phyloP scores from a whole-genome alignment of 1,140 invertebrate genomes.

The Cotesia vestalis region DNA sequence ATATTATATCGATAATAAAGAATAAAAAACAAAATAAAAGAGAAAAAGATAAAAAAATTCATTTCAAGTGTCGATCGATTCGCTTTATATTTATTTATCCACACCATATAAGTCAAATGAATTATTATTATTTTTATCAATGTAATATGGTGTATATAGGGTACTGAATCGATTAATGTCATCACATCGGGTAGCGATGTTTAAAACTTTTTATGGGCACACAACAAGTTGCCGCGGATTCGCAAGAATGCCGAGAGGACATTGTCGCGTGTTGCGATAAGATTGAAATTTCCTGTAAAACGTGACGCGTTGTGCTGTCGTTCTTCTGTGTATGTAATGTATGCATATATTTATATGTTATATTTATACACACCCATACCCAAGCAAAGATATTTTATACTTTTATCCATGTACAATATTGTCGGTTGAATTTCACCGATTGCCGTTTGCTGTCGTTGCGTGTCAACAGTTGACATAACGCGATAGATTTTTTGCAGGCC shows the following conservation, averaged over 20 bases:
- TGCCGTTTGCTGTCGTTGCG: conserved; percentile 13
- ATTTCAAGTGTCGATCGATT: no score
- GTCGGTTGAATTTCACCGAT: conserved; percentile 18
- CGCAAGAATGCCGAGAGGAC: conserved; percentile 12
- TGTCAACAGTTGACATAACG: conserved; percentile 11
- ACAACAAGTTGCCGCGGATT: neutral
- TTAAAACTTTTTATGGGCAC: neutral
- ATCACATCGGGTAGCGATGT: neutral
- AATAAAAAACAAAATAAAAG: no score
- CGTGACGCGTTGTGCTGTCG: neutral
- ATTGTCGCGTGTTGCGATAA: conserved; percentile 16
- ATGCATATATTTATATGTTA: neutral
- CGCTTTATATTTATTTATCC: no score
- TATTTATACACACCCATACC: no score
- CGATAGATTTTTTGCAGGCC: conserved; percentile 17
- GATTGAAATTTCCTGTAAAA: conserved; percentile 18
- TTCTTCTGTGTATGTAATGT: no score
- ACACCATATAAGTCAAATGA: no score
- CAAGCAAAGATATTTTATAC: no score
- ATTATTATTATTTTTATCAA: no score
- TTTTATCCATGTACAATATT: neutral
- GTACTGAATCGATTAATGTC: no score
- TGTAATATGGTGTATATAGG: no score
- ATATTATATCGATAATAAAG: no score
- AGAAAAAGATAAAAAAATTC: no score